Conservation (phyloP, 2,113 vertebrate genomes). For the Spea multiplicata region DNA sequence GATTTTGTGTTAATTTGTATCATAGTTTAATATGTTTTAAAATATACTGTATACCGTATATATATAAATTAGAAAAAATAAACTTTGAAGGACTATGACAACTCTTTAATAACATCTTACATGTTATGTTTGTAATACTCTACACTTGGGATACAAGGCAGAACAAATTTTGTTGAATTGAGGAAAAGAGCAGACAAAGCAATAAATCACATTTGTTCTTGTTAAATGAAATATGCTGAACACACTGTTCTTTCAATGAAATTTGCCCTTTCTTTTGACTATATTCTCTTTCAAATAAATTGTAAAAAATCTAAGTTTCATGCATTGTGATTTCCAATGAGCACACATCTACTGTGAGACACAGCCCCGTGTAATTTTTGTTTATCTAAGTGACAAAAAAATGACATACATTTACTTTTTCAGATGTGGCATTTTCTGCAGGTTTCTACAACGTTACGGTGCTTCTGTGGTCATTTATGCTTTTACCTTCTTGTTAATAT, state of each 20-base stretch:
- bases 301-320: conserved; percentile 40
- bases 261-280: conserved; percentile 46
- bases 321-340: conserved; percentile 40
- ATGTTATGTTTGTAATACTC: conserved; percentile 29
- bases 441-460: background rate
- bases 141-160: conserved; percentile 42
- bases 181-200: conserved; percentile 45
- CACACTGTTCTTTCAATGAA: conserved; percentile 47
- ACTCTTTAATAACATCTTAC: conserved; percentile 31
- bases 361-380: conserved; percentile 1
- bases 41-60: no score
- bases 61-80: conserved; percentile 31
- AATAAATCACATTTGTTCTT: conserved; percentile 49
- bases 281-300: conserved; percentile 30
- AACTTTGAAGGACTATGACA: conserved; percentile 36
- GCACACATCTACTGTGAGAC: background rate
- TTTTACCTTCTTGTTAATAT: no score
- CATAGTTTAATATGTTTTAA: no score
- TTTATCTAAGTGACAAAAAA: background rate
- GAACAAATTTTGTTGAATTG: conserved; percentile 45
- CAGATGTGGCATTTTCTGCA: background rate
- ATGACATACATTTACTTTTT: no score
- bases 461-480: no score
- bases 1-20: no score
- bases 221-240: conserved; percentile 49